Conservation (phyloP, 2,888 invertebrate species). For the Anagyrus pseudococci region DNA sequence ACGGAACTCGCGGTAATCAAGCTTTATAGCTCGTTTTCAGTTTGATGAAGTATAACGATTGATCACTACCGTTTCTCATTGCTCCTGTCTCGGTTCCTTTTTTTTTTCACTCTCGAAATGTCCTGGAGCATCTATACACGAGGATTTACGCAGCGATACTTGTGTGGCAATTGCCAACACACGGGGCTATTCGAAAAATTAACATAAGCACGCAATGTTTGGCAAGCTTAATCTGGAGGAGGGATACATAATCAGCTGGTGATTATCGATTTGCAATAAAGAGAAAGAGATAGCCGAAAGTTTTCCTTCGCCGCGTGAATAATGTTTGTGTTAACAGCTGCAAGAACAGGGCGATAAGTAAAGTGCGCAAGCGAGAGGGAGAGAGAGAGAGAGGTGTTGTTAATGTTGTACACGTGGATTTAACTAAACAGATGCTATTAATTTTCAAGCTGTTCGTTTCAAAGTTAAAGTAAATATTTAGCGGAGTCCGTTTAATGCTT, state of each 20-base stretch:
- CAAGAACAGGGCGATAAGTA: neutral
- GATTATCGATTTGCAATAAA: constrained; percentile 9
- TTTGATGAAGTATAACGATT: too few relatives aligned
- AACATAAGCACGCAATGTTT: neutral
- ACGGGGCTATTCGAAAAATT: neutral
- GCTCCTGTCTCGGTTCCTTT: neutral
- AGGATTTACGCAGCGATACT: neutral
- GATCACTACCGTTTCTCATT: too few relatives aligned
- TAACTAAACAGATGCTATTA: too few relatives aligned
- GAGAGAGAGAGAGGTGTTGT: too few relatives aligned
- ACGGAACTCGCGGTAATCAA: neutral
- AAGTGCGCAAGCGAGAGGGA: too few relatives aligned
- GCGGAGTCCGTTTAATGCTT: too few relatives aligned
- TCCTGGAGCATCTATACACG: too few relatives aligned
- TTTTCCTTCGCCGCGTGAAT: neutral
- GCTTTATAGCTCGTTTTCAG: too few relatives aligned
- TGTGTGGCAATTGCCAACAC: neutral
- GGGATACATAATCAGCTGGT: constrained; percentile 7
- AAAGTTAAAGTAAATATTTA: too few relatives aligned
- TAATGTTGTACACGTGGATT: too few relatives aligned
- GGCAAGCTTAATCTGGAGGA: neutral
- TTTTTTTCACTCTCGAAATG: too few relatives aligned
- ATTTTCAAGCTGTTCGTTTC: too few relatives aligned
- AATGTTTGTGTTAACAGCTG: neutral
- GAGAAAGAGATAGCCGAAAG: neutral